Base-by-base conservation (phyloP, 2,797 vertebrate species). In the Mormyrops boulengeri region DNA sequence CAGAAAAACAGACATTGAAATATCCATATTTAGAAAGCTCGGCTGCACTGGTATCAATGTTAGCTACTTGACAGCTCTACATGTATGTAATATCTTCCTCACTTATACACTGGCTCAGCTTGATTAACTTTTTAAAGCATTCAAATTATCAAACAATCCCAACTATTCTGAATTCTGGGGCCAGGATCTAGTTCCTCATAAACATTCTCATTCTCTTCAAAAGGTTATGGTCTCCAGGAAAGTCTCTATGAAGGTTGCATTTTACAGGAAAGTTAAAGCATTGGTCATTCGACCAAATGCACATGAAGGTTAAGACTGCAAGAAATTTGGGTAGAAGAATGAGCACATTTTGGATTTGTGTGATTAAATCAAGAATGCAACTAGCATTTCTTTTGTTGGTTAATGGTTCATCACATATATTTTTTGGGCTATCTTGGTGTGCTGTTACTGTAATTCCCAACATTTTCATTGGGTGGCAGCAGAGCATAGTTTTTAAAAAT, bases 391-490 rank as follows among this genome's bases (percentile, higher is more conserved):
- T 66, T 66, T 66, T 26, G 62, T 66, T 66, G 60, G 22, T 66
- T 69, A 11, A 12, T 69, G 12, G 3, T 73, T 38, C 1, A 73
- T 73, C 66, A 38, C 34, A 38, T 85, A 17, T 6, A 41, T 12
- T 60, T 47, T 50, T 34, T 14, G 22, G 55, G 7, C 2, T 34
- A 0, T 14, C 38, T 69, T 90, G 22, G 17, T 80, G 62, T 11
- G 22, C 53, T 88, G 4, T 41, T 19, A 30, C 41, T 66, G 90
- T 19, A 0, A 14, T 88, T 34, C 49, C 30, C 4, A 7, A 85
- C 0, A 3, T 89, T 26, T 84, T 90, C 94, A 93, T 92, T 91
- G 91, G 94, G 90, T 92, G 94, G 93, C 92, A 94, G 91, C 82
- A 92, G 53, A 34, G 82, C 50, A 84, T n/a, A 88, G 50, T 49